These are phyloP conservation scores for Rafetus swinhoei DNA, from an alignment of 2,113 vertebrate species.

Conservation along the genomic window DNA sequence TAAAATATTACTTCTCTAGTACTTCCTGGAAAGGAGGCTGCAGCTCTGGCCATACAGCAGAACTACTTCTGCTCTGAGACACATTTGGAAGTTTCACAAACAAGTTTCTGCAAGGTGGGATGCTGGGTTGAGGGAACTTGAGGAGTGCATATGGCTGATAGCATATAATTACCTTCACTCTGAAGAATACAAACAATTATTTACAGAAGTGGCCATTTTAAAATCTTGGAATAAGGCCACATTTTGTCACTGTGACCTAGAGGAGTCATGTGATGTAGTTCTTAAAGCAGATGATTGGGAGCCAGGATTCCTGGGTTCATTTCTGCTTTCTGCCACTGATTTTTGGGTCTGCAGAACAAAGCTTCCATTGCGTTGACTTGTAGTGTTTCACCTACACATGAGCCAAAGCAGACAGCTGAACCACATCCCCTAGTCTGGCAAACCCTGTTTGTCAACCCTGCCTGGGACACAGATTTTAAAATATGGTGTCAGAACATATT, in stretches of 20 bases:
- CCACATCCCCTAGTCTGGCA: not conserved
- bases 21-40: not conserved
- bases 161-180: not conserved
- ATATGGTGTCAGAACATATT: not conserved
- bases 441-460: not conserved
- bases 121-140: not conserved
- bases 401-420: not conserved
- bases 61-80: not conserved
- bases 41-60: not conserved
- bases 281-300: not conserved
- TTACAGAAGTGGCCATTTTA: rapidly evolving
- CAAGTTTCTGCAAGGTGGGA: not conserved
- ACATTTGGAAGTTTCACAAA: not conserved
- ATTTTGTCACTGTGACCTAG: not conserved
- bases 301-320: not conserved
- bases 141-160: not conserved
- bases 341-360: not conserved
- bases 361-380: not conserved
- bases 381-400: not conserved
- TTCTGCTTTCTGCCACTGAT: not conserved
- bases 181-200: not conserved
- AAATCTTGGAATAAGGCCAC: not conserved
- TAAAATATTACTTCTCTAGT: not conserved
- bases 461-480: not conserved
- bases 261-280: not conserved